Evolutionary conservation across 2,797 vertebrate genomes (phyloP).

Genomic region (Apogon talboti): DNA sequence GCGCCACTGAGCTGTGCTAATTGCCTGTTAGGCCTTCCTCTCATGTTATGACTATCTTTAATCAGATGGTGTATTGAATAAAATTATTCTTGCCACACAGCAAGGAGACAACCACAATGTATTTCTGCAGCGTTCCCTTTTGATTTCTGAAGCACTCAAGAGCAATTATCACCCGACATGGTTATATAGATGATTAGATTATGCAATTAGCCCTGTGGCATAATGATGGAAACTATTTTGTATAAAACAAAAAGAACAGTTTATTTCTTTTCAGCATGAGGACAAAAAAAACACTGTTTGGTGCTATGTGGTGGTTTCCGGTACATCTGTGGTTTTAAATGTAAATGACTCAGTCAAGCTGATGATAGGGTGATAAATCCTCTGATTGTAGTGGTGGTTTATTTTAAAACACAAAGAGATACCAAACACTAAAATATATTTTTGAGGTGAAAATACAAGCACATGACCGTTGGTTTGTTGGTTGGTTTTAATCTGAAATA

Average conservation of each 20-base stretch:
- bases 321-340: too few relatives aligned
- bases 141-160: conserved; percentile 37
- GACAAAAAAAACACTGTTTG: too few relatives aligned
- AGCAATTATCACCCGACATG: conserved; percentile 43
- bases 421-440: too few relatives aligned
- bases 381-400: too few relatives aligned
- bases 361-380: too few relatives aligned
- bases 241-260: conserved; percentile 23
- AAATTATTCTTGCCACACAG: conserved; percentile 42
- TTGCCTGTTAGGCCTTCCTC: conserved; percentile 57
- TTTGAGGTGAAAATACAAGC: too few relatives aligned
- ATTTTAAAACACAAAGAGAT: too few relatives aligned
- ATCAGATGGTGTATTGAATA: conserved; percentile 51
- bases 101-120: conserved; percentile 4
- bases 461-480: too few relatives aligned
- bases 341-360: too few relatives aligned
- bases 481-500: too few relatives aligned
- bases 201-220: conserved; percentile 27
- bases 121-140: conserved; percentile 31
- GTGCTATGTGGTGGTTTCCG: too few relatives aligned
- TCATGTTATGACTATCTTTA: conserved; percentile 51
- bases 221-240: conserved; percentile 32
- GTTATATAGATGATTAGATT: conserved; percentile 49
- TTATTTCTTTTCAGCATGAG: neutral
- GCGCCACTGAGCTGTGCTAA: conserved; percentile 56